Conservation (phyloP, 2,113 vertebrate genomes). For the Istiophorus platypterus region DNA sequence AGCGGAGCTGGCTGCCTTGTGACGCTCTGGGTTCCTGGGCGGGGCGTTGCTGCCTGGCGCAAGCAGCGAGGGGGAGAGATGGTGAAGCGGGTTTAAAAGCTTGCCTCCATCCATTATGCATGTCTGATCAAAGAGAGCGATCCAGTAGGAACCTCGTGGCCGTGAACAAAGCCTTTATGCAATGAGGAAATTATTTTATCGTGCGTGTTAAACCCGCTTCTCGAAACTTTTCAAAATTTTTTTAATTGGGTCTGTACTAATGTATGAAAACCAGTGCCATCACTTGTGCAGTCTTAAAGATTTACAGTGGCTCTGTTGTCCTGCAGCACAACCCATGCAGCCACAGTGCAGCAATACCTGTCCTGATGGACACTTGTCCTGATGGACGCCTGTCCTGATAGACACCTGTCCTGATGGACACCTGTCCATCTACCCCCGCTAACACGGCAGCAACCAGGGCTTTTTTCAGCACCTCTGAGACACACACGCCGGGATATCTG, state of each 20-base stretch:
- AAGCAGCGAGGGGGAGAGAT: slow-evolving; percentile 34
- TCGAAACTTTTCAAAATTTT: neutral
- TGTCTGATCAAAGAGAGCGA: slow-evolving; percentile 67
- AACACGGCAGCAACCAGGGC: slow-evolving; percentile 37
- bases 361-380: slow-evolving; percentile 55
- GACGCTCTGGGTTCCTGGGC: slow-evolving; percentile 52
- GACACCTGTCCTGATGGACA: slow-evolving; percentile 56
- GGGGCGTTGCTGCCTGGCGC: slow-evolving; percentile 41
- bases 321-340: slow-evolving; percentile 33
- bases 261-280: slow-evolving; percentile 28
- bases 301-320: slow-evolving; percentile 44
- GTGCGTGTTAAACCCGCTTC: neutral
- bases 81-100: slow-evolving; percentile 47
- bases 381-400: slow-evolving; percentile 51
- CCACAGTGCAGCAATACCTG: slow-evolving; percentile 46
- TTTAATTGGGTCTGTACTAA: neutral
- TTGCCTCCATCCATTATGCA: slow-evolving; percentile 68
- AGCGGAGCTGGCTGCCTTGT: slow-evolving; percentile 19
- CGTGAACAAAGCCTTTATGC: slow-evolving; percentile 34
- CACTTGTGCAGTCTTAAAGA: slow-evolving; percentile 49
- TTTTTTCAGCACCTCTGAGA: slow-evolving; percentile 56
- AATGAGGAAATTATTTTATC: slow-evolving; percentile 3
- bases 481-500: slow-evolving; percentile 53
- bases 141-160: slow-evolving; percentile 20
- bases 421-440: slow-evolving; percentile 53